A percentile compares a stretch with the other conserved stretches of the same genome.
Evolutionary conservation across 2,113 vertebrate species (phyloP).

Genomic region (Clinocottus analis): DNA sequence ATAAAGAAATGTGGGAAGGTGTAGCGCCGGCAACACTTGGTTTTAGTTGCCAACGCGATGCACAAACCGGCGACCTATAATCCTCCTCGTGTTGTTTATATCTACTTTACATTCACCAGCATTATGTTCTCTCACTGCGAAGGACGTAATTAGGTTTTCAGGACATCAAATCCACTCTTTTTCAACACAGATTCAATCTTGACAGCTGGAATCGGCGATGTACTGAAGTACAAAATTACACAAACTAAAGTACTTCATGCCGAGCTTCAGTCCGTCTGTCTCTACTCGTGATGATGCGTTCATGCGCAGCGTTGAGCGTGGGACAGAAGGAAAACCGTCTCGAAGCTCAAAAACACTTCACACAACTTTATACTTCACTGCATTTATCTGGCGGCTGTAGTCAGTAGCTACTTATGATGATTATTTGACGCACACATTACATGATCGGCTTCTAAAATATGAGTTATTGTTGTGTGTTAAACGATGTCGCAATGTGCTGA

Average conservation of each 20-base stretch:
- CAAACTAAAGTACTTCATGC: not conserved
- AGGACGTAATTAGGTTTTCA: not conserved
- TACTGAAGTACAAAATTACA: not conserved
- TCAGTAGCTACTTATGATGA: not conserved
- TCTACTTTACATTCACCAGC: not conserved
- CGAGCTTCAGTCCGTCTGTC: not conserved
- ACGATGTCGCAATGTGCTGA: not conserved
- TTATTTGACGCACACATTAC: not conserved
- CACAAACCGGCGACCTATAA: not conserved
- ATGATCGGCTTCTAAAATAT: not conserved
- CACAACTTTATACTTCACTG: not conserved
- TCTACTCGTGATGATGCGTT: not conserved
- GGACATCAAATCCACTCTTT: not conserved
- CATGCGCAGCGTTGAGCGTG: not conserved
- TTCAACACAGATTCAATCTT: not conserved
- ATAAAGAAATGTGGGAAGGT: conserved; percentile 5
- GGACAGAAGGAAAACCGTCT: not conserved
- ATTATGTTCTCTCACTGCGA: not conserved
- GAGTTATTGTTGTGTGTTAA: not conserved
- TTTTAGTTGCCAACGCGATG: conserved; percentile 3
- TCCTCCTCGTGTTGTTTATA: not conserved
- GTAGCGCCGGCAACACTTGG: not conserved
- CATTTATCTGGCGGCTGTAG: not conserved
- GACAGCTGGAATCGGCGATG: not conserved
- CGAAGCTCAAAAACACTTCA: not conserved